Conservation (phyloP, 2,113 vertebrate genomes). For the Sterna hirundo region DNA sequence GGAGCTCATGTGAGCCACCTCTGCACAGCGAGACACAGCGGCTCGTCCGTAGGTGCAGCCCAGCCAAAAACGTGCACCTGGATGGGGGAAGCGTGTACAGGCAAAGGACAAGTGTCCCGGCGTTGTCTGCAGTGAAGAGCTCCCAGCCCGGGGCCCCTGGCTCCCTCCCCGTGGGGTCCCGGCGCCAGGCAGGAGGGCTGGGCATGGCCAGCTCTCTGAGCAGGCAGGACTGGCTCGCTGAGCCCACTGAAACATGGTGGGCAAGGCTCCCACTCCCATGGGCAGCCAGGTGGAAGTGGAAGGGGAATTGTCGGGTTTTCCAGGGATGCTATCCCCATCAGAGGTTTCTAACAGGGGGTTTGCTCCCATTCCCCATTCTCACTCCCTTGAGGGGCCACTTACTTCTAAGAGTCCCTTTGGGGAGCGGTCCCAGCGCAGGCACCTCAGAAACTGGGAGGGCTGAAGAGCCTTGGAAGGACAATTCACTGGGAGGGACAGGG, state of each 20-base stretch:
- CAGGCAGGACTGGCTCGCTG: background rate
- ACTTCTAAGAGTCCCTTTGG: background rate
- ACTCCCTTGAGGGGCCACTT: background rate
- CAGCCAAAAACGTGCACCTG: background rate
- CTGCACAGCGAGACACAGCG: rapidly evolving
- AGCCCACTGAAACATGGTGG: background rate
- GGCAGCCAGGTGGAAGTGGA: background rate
- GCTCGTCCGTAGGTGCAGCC: background rate
- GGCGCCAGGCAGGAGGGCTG: background rate
- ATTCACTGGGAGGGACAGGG: background rate
- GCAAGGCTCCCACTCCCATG: background rate
- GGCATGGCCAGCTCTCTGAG: background rate
- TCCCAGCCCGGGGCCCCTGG: background rate
- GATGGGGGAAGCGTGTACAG: background rate
- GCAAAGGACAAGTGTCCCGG: background rate
- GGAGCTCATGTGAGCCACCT: background rate
- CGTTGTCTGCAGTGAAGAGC: background rate
- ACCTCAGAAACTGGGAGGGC: background rate
- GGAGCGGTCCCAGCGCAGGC: background rate
- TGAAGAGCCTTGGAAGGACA: background rate
- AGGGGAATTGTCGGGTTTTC: background rate
- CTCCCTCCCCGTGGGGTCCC: background rate
- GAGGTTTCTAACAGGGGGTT: background rate
- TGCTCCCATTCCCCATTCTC: background rate
- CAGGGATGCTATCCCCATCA: background rate